Evolutionary conservation across 2,888 invertebrate species (phyloP).

Genomic region (Meiosimyza decipiens): DNA sequence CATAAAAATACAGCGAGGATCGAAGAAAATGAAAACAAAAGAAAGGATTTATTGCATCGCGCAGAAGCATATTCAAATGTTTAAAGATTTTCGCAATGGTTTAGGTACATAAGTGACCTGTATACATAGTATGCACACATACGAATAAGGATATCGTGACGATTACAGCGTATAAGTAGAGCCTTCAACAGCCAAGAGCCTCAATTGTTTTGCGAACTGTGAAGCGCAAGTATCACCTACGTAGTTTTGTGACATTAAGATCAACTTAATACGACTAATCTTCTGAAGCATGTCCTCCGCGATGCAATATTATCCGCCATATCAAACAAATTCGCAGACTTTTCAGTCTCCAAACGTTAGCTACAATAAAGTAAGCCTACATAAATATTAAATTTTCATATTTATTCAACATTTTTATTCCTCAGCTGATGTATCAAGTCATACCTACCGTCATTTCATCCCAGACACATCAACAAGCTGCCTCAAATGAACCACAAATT

Average conservation of each 20-base stretch:
- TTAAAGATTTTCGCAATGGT: constrained; percentile 32
- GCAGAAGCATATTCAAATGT: constrained; percentile 56
- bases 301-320: constrained; percentile 36
- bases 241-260: too few relatives aligned
- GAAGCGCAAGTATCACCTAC: too few relatives aligned
- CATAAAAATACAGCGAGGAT: neutral
- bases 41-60: constrained; percentile 54
- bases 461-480: neutral
- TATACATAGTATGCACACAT: too few relatives aligned
- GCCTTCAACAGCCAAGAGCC: too few relatives aligned
- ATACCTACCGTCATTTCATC: constrained; percentile 1
- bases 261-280: too few relatives aligned
- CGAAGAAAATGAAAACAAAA: constrained; percentile 40
- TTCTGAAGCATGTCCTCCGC: constrained; percentile 27
- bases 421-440: constrained; percentile 11
- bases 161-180: too few relatives aligned
- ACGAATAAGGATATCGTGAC: too few relatives aligned
- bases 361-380: constrained; percentile 36
- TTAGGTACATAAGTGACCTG: constrained; percentile 6
- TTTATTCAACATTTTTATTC: constrained; percentile 20
- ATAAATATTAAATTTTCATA: neutral
- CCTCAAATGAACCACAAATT: constrained; percentile 23
- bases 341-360: constrained; percentile 18
- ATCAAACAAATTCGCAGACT: constrained; percentile 14
- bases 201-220: too few relatives aligned